phyloP scores from a whole-genome alignment of 2,888 invertebrate genomes.

The Augiades crinisus region DNA sequence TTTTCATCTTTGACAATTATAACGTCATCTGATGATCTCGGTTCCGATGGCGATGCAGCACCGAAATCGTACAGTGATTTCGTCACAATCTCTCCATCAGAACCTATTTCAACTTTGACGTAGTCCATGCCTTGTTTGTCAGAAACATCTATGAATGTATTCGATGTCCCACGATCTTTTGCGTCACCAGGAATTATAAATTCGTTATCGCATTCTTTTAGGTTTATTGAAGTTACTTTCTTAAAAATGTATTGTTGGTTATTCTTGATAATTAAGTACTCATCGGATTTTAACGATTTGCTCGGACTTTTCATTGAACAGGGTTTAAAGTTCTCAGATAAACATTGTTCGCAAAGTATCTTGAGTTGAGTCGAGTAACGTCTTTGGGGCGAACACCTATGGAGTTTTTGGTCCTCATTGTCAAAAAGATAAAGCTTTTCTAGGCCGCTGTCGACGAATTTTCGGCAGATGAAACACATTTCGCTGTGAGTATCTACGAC shows the following conservation, averaged over 20 bases:
- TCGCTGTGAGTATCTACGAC: constrained; percentile 56
- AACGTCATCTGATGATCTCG: constrained; percentile 42
- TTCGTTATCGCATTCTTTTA: constrained; percentile 33
- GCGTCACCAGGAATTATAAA: constrained; percentile 33
- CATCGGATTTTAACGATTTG: constrained; percentile 59
- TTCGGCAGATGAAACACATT: constrained; percentile 65
- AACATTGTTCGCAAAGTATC: constrained; percentile 63
- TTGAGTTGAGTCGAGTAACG: constrained; percentile 61
- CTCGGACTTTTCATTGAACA: constrained; percentile 61
- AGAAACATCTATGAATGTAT: constrained; percentile 9
- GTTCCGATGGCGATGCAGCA: too few species aligned
- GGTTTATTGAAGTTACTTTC: constrained; percentile 49
- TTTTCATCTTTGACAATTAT: constrained; percentile 49
- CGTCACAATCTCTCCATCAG: constrained; percentile 64
- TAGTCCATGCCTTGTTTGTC: constrained; percentile 38
- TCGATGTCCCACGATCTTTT: constrained; percentile 36
- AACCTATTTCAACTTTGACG: constrained; percentile 69
- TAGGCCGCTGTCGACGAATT: constrained; percentile 50
- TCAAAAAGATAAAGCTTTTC: constrained; percentile 71
- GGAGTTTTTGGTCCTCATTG: constrained; percentile 68
- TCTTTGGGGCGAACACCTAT: constrained; percentile 61
- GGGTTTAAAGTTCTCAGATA: constrained; percentile 60
- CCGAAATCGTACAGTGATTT: constrained; percentile 54
- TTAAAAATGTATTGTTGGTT: constrained; percentile 74
- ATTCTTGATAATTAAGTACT: constrained; percentile 68